Conservation (phyloP, 2,113 vertebrate species). For the Tangachromis dhanisi region DNA sequence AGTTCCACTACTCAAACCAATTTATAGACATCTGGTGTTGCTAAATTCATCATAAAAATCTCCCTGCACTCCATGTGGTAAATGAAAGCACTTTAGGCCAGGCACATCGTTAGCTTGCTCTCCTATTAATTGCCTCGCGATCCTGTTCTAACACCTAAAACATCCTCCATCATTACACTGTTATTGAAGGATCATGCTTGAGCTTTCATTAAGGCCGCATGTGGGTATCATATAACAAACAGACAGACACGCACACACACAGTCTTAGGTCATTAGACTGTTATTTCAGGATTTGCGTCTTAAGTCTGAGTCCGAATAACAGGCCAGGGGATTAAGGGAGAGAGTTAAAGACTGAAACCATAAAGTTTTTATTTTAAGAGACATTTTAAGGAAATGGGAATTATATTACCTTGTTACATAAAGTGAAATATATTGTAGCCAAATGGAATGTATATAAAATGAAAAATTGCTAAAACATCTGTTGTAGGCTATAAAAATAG, state of each 20-base stretch:
- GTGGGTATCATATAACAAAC: constrained; percentile 26
- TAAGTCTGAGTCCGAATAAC: constrained; percentile 40
- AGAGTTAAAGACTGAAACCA: background rate
- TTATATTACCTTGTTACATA: background rate
- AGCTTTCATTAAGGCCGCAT: constrained; percentile 39
- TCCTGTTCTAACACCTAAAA: constrained; percentile 57
- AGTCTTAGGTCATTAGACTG: constrained; percentile 39
- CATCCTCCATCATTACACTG: constrained; percentile 52
- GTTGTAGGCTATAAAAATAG: background rate
- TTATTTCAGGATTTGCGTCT: constrained; percentile 49
- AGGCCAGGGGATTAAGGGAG: background rate
- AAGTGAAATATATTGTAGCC: background rate
- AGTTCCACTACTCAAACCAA: constrained; percentile 6
- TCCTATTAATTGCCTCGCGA: constrained; percentile 43
- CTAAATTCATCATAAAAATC: constrained; percentile 58
- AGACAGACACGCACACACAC: constrained; percentile 5
- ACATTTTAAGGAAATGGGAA: constrained; percentile 1
- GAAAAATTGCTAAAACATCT: background rate
- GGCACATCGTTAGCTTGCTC: constrained; percentile 22
- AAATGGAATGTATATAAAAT: background rate
- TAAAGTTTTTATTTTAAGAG: constrained; percentile 8
- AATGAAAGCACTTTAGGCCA: constrained; percentile 47
- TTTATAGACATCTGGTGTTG: constrained; percentile 68
- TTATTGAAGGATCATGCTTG: constrained; percentile 52
- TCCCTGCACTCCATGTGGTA: constrained; percentile 23